Conservation (phyloP, 1,140 invertebrate genomes). For the fruit fly (Drosophila melanogaster) region DNA sequence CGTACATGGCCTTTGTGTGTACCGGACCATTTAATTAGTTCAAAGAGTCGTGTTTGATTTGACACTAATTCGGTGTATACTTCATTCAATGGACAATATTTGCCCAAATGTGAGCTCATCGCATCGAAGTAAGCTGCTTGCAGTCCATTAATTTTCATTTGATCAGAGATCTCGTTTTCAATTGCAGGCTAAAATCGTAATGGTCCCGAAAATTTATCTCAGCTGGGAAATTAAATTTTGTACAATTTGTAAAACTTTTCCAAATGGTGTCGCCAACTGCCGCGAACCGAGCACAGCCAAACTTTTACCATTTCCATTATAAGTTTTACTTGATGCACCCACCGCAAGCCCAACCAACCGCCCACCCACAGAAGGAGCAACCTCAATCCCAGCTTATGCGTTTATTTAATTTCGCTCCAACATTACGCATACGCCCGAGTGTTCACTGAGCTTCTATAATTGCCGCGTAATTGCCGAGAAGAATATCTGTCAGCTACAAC, state of each 20-base stretch:
- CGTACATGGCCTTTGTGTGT: slow-evolving; percentile 17
- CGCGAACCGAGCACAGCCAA: slow-evolving; percentile 37
- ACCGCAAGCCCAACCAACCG: background rate
- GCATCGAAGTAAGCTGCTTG: background rate
- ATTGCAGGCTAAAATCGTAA: slow-evolving; percentile 40
- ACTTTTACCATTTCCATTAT: slow-evolving; percentile 77
- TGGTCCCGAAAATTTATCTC: slow-evolving; percentile 59
- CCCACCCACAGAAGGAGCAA: background rate
- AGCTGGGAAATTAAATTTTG: slow-evolving; percentile 50
- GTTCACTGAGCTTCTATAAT: slow-evolving; percentile 23
- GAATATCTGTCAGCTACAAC: slow-evolving; percentile 22
- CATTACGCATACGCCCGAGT: slow-evolving; percentile 11
- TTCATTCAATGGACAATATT: slow-evolving; percentile 30
- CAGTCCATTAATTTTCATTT: slow-evolving; percentile 41
- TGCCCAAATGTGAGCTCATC: background rate
- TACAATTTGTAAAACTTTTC: slow-evolving; percentile 70
- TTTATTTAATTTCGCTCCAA: slow-evolving; percentile 40
- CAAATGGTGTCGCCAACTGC: slow-evolving; percentile 72
- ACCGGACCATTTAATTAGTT: slow-evolving; percentile 62
- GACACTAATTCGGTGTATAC: slow-evolving; percentile 65
- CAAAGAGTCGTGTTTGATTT: slow-evolving; percentile 65
- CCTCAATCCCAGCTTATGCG: slow-evolving; percentile 34
- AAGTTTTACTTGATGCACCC: slow-evolving; percentile 49
- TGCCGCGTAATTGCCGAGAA: slow-evolving; percentile 39
- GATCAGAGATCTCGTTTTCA: slow-evolving; percentile 40